Conservation (phyloP, 2,888 invertebrate genomes). For the Choristoneura rosaceana region DNA sequence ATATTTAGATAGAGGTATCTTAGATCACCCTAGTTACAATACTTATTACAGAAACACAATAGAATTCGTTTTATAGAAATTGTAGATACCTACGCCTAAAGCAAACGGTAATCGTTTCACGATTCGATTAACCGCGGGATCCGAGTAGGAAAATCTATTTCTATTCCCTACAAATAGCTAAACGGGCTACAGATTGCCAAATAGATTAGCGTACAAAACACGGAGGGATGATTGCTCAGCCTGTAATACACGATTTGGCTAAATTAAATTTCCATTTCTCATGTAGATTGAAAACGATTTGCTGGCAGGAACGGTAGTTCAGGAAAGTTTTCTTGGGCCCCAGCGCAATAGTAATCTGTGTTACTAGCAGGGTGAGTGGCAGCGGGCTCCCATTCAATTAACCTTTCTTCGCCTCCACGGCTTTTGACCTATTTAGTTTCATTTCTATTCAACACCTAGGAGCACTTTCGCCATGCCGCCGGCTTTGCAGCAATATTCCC, state of each 20-base stretch:
- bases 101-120: constrained; percentile 14
- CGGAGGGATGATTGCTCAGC: constrained; percentile 44
- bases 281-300: constrained; percentile 58
- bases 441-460: constrained; percentile 61
- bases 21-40: not conserved
- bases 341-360: constrained; percentile 52
- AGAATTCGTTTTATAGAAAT: not conserved
- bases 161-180: constrained; percentile 30
- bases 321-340: constrained; percentile 41
- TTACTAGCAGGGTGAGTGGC: constrained; percentile 49
- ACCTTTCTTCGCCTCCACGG: constrained; percentile 60
- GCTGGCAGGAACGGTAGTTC: constrained; percentile 43
- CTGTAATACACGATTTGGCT: constrained; percentile 44
- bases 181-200: constrained; percentile 35
- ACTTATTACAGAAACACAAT: not conserved
- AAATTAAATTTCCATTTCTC: constrained; percentile 57
- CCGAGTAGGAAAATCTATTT: constrained; percentile 21
- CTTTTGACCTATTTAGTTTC: constrained; percentile 68
- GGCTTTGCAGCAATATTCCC: constrained; percentile 29
- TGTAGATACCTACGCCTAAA: not conserved
- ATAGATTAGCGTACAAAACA: constrained; percentile 41
- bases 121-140: constrained; percentile 22
- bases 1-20: not conserved
- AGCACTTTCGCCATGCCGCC: constrained; percentile 45
- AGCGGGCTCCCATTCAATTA: constrained; percentile 68